Conservation (phyloP, 2,797 vertebrate genomes). For the Nannoperca australis region DNA sequence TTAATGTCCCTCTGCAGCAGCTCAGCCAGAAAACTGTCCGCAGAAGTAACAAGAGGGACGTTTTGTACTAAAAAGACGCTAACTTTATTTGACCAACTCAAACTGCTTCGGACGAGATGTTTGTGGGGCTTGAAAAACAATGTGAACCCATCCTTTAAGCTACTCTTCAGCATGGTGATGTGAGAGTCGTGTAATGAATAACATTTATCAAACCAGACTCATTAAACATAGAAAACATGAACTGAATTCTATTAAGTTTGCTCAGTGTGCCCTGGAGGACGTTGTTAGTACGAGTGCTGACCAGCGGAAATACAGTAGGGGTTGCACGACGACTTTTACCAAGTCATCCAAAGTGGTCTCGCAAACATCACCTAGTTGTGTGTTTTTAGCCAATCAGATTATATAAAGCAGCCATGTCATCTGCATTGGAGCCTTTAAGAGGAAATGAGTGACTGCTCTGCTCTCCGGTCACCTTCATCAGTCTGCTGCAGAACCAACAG, state of each 20-base stretch:
- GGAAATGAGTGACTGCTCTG: not conserved
- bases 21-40: not conserved
- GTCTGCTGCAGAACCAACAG: not conserved
- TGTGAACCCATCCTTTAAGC: conserved; percentile 39
- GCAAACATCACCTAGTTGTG: conserved; percentile 41
- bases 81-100: not conserved
- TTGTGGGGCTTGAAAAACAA: not conserved
- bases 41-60: not conserved
- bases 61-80: not conserved
- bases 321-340: conserved; percentile 59
- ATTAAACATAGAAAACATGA: not conserved
- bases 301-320: conserved; percentile 53
- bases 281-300: conserved; percentile 66
- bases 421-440: not conserved
- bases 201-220: not conserved
- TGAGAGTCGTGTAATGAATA: conserved; percentile 14
- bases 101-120: not conserved
- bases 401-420: not conserved
- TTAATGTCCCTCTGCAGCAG: not conserved
- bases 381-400: not conserved
- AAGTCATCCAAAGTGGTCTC: conserved; percentile 1
- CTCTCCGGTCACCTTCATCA: not conserved
- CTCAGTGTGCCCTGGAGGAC: conserved; percentile 71
- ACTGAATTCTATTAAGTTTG: conserved; percentile 39
- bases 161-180: conserved; percentile 18